Percentiles rank a stretch among this genome's conserved stretches.
phyloP scores from a whole-genome alignment of 2,797 vertebrate genomes.

The Anabas testudineus region DNA sequence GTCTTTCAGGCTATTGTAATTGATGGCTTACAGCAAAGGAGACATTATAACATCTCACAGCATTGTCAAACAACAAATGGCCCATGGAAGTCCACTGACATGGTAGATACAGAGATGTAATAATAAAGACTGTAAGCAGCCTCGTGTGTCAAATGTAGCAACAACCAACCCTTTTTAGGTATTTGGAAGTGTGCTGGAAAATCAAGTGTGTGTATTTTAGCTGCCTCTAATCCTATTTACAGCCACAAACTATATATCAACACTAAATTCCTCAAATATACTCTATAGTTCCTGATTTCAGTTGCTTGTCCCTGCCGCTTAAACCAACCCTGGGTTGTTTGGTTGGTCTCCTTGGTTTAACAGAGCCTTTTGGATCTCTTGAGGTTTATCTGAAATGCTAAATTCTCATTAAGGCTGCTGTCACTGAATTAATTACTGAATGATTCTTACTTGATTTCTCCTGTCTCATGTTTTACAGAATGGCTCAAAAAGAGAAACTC shows the following conservation, averaged over 20 bases:
- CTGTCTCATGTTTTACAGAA: slow-evolving; percentile 69
- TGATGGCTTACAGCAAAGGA: neutral
- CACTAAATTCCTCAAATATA: neutral
- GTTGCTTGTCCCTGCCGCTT: neutral
- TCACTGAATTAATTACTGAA: neutral
- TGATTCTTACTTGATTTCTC: neutral
- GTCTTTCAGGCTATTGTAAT: no score
- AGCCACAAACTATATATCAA: neutral
- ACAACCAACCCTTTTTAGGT: neutral
- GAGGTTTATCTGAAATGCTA: neutral
- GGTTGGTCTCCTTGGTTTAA: neutral
- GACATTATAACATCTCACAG: neutral
- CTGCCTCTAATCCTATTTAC: neutral
- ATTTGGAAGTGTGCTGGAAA: neutral
- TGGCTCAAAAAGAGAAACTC: slow-evolving; percentile 98
- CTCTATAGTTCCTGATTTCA: neutral
- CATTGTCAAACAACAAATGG: neutral
- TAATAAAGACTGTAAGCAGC: neutral
- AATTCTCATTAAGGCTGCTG: no score
- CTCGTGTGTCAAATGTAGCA: neutral
- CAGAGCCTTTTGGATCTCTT: neutral
- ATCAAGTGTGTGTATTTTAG: neutral
- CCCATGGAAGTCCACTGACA: neutral
- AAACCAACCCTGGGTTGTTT: neutral
- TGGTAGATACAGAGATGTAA: neutral